Evolutionary conservation across 1,140 invertebrate species (phyloP).

Genomic region (Paraescarpia echinospica): DNA sequence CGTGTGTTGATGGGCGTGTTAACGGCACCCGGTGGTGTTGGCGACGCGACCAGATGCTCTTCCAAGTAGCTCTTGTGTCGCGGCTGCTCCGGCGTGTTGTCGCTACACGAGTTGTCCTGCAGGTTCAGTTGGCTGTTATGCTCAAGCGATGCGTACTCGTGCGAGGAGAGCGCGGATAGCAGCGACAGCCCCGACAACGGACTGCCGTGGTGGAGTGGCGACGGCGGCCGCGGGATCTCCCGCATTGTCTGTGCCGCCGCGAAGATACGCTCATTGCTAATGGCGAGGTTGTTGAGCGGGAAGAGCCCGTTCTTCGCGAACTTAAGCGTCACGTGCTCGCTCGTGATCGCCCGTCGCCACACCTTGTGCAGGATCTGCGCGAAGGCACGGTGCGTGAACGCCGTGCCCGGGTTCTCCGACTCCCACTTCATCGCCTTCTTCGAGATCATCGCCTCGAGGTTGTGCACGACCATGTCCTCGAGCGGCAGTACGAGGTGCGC

Average conservation of each 20-base stretch:
- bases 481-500: constrained; percentile 13
- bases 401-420: background rate
- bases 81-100: constrained; percentile 3
- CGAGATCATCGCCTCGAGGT: background rate
- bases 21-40: background rate
- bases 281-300: constrained; percentile 17
- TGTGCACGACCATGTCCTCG: background rate
- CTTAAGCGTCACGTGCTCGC: constrained; percentile 14
- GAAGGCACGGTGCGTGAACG: constrained; percentile 13
- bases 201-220: background rate
- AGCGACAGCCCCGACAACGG: constrained; percentile 18
- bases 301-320: constrained; percentile 12
- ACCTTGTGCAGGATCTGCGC: constrained; percentile 20
- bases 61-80: background rate
- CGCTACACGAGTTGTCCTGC: background rate
- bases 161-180: constrained; percentile 19
- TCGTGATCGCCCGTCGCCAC: constrained; percentile 4
- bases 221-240: background rate
- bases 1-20: background rate
- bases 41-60: background rate
- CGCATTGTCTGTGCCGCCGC: background rate
- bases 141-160: constrained; percentile 20
- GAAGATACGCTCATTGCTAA: constrained; percentile 10
- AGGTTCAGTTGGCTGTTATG: background rate
- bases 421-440: constrained; percentile 19